Percentiles rank a stretch among this genome's conserved stretches.
Evolutionary conservation across 2,888 invertebrate species (phyloP).

Genomic region (Luperina nickerlii): DNA sequence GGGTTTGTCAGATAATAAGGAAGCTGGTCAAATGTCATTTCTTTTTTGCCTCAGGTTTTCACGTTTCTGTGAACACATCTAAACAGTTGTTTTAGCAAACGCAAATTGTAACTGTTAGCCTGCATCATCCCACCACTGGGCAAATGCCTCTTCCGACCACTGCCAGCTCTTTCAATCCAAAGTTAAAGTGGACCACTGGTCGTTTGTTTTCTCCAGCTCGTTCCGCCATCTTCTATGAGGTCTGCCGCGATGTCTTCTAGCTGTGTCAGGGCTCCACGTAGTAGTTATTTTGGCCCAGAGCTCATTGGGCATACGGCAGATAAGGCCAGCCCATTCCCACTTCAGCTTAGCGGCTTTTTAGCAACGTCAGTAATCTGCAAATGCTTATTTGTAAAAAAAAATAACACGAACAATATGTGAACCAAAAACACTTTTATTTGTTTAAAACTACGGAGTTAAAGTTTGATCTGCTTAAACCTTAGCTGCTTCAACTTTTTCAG

Average conservation of each 20-base stretch:
- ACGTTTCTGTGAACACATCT: background rate
- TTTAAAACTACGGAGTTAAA: conserved; percentile 10
- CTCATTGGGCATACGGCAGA: background rate
- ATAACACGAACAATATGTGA: background rate
- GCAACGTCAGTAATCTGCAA: background rate
- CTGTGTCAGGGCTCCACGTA: background rate
- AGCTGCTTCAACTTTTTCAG: conserved; percentile 66
- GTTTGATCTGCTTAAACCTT: conserved; percentile 58
- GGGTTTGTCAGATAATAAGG: background rate
- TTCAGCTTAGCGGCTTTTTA: background rate
- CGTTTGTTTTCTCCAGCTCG: too few relatives aligned
- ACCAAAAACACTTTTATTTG: conserved; percentile 34
- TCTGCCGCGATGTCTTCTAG: background rate
- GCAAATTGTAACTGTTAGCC: background rate
- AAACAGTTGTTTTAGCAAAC: background rate
- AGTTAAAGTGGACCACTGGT: background rate
- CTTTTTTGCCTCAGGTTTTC: background rate
- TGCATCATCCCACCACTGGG: background rate
- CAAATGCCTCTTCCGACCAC: background rate
- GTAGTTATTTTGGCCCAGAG: too few relatives aligned
- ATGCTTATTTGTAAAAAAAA: background rate
- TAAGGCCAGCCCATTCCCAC: background rate
- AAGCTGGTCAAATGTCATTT: background rate
- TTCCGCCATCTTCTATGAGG: background rate
- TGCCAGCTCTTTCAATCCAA: background rate